Percentiles rank a stretch among this genome's conserved stretches.
These are phyloP conservation scores for Dasysyrphus albostriatus DNA, from an alignment of 2,888 invertebrate species.

Conservation along the genomic window DNA sequence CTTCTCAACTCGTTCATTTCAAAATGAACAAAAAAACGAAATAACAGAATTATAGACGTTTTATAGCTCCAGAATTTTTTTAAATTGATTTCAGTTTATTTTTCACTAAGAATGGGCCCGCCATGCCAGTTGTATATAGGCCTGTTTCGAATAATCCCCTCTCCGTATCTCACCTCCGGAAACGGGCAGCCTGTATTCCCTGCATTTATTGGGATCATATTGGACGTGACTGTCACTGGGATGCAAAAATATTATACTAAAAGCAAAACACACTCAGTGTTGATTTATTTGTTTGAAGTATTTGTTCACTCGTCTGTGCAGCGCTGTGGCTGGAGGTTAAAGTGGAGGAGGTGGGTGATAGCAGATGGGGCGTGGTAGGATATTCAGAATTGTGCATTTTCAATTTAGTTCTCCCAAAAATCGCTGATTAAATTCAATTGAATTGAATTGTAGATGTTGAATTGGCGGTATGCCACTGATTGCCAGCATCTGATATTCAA, in stretches of 20 bases:
- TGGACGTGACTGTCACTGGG: constrained; percentile 56
- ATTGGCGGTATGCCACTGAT: constrained; percentile 49
- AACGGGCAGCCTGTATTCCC: constrained; percentile 5
- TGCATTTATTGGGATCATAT: constrained; percentile 48
- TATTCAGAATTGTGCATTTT: constrained; percentile 10
- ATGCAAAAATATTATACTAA: constrained; percentile 35
- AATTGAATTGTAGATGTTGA: constrained; percentile 10
- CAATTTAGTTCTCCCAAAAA: constrained; percentile 47
- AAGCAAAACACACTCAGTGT: constrained; percentile 19
- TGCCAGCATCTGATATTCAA: constrained; percentile 20
- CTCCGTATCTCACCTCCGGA: background rate
- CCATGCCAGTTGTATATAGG: too few species aligned
- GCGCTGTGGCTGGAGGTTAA: background rate
- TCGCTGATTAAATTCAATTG: constrained; percentile 14
- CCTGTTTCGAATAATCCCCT: background rate
- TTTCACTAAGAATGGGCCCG: too few species aligned
- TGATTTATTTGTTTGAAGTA: constrained; percentile 54
- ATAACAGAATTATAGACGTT: too few species aligned
- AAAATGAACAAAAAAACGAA: too few species aligned
- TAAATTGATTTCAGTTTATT: too few species aligned
- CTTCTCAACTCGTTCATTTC: too few species aligned
- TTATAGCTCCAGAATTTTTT: too few species aligned
- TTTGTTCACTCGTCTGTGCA: constrained; percentile 20
- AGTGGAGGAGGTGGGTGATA: background rate
- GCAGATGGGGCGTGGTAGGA: background rate